Conservation (phyloP, 2,888 invertebrate species). For the Clunio marinus region DNA sequence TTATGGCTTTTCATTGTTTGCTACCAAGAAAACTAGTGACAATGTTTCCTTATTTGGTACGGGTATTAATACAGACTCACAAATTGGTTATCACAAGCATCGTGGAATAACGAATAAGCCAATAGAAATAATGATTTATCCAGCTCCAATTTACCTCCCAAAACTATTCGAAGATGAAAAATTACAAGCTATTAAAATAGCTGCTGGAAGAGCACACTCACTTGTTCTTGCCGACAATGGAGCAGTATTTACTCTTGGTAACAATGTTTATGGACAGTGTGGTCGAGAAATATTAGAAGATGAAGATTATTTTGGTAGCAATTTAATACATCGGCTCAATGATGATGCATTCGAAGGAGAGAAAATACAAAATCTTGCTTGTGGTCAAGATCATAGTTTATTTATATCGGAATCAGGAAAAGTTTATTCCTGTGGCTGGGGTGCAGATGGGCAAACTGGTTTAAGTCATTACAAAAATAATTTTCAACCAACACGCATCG, state of each 20-base stretch:
- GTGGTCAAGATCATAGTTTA: slow-evolving; percentile 85
- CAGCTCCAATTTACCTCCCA: slow-evolving; percentile 67
- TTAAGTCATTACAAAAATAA: slow-evolving; percentile 64
- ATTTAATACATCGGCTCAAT: slow-evolving; percentile 62
- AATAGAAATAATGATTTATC: slow-evolving; percentile 64
- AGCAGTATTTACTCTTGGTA: slow-evolving; percentile 79
- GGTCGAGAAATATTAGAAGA: slow-evolving; percentile 71
- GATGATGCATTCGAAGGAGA: slow-evolving; percentile 58
- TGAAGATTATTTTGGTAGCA: slow-evolving; percentile 68
- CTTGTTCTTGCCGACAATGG: slow-evolving; percentile 72
- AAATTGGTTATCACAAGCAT: slow-evolving; percentile 71
- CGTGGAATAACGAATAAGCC: slow-evolving; percentile 57
- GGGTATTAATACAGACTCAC: slow-evolving; percentile 89
- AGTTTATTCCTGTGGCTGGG: slow-evolving; percentile 88
- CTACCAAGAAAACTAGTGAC: slow-evolving; percentile 59
- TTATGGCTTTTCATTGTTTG: slow-evolving; percentile 82
- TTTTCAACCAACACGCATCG: slow-evolving; percentile 58
- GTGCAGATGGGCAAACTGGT: slow-evolving; percentile 93
- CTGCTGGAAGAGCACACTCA: slow-evolving; percentile 86
- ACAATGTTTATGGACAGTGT: slow-evolving; percentile 93
- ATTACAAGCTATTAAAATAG: slow-evolving; percentile 53
- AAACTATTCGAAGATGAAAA: slow-evolving; percentile 55
- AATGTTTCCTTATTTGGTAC: slow-evolving; percentile 74
- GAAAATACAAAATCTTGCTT: slow-evolving; percentile 63
- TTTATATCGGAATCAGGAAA: slow-evolving; percentile 74